Evolutionary conservation across 2,797 vertebrate species (phyloP).

Genomic region (Oreonectes daqikongensis): DNA sequence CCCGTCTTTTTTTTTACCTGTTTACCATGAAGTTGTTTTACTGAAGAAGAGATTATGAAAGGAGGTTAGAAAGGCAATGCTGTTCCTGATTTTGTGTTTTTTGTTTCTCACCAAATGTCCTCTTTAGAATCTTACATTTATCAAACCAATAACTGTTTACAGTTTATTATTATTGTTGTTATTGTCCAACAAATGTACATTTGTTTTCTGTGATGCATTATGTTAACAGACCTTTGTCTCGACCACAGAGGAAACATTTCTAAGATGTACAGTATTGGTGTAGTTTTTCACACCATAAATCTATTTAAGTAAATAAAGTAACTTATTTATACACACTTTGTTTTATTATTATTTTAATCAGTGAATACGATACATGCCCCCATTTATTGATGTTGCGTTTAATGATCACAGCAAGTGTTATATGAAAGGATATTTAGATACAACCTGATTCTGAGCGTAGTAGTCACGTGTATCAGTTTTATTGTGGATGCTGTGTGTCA

Average conservation of each 20-base stretch:
- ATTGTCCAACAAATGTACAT: slow-evolving; percentile 52
- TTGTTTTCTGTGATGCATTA: slow-evolving; percentile 81
- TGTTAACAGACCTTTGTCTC: slow-evolving; percentile 60
- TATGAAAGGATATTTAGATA: too few relatives aligned
- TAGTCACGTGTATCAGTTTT: too few relatives aligned
- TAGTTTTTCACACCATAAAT: slow-evolving; percentile 76
- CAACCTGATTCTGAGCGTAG: too few relatives aligned
- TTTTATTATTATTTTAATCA: slow-evolving; percentile 15
- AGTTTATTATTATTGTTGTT: slow-evolving; percentile 52
- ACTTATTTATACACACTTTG: slow-evolving; percentile 84
- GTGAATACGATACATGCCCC: not conserved
- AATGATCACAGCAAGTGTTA: too few relatives aligned
- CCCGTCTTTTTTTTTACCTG: not conserved
- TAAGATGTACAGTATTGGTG: slow-evolving; percentile 83
- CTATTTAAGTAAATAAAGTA: slow-evolving; percentile 94
- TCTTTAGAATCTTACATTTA: slow-evolving; percentile 71
- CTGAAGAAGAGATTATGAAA: not conserved
- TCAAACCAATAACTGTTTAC: slow-evolving; percentile 34
- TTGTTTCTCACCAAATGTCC: slow-evolving; percentile 7
- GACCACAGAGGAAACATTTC: slow-evolving; percentile 77
- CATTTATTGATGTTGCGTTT: too few relatives aligned
- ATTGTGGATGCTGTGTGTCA: slow-evolving; percentile 37
- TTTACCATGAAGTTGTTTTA: slow-evolving; percentile 9
- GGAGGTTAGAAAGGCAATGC: not conserved
- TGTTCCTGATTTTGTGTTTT: not conserved